A percentile compares a stretch with the other conserved stretches of the same genome.
Evolutionary conservation across 2,113 vertebrate species (phyloP).

Genomic region (Prinia subflava): DNA sequence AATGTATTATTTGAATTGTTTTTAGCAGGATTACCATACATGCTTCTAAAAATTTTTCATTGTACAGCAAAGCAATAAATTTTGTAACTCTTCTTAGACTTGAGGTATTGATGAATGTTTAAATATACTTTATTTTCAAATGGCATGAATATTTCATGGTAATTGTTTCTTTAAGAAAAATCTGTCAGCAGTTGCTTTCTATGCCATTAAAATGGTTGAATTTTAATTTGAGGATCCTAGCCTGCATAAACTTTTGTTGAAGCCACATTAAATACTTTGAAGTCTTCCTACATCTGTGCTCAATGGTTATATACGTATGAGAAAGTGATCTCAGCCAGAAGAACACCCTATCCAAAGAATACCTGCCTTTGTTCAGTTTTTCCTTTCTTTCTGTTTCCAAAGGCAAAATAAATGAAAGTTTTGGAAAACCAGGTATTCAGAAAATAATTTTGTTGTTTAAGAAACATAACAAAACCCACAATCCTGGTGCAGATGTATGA

Average conservation of each 20-base stretch:
- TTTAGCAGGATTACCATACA: not conserved
- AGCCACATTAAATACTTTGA: not conserved
- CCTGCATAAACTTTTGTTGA: not conserved
- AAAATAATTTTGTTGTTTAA: not conserved
- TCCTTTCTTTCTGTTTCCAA: not conserved
- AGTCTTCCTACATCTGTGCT: not conserved
- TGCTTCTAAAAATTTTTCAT: not conserved
- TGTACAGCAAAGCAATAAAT: slow-evolving; percentile 31
- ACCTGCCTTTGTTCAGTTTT: not conserved
- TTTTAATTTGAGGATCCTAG: not conserved
- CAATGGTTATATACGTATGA: not conserved
- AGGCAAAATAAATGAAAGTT: not conserved
- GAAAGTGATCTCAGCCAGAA: not conserved
- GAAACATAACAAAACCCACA: not conserved
- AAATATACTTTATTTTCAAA: slow-evolving; percentile 3
- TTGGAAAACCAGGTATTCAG: not conserved
- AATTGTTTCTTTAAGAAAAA: not conserved
- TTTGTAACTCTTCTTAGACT: not conserved
- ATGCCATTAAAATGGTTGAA: not conserved
- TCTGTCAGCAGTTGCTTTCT: not conserved
- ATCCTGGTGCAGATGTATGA: fast-evolving
- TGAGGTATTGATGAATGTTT: not conserved
- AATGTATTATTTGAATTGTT: not conserved
- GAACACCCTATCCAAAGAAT: not conserved
- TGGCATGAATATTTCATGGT: not conserved